Evolutionary conservation across 2,797 vertebrate genomes (phyloP).

Genomic region (Poecile montanus): DNA sequence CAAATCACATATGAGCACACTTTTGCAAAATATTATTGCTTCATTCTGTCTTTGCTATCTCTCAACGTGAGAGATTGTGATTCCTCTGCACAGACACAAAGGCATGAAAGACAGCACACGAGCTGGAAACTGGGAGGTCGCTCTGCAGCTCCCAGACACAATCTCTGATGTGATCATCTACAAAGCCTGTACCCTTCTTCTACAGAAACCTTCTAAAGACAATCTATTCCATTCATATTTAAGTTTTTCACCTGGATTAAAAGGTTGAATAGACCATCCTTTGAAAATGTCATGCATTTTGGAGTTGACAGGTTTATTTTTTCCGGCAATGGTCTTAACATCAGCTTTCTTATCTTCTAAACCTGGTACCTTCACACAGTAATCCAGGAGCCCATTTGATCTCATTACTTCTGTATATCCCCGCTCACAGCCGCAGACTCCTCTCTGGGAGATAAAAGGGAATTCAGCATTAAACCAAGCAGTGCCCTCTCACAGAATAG

Average conservation of each 20-base stretch:
- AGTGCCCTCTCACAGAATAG: background rate
- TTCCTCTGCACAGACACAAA: constrained; percentile 7
- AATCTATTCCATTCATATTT: constrained; percentile 49
- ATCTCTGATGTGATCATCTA: constrained; percentile 50
- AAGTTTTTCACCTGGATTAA: constrained; percentile 89
- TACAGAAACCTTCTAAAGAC: constrained; percentile 17
- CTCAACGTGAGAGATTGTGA: constrained; percentile 13
- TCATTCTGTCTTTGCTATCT: constrained; percentile 16
- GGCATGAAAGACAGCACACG: background rate
- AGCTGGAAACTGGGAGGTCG: constrained; percentile 6
- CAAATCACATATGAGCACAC: background rate
- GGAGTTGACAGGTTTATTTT: constrained; percentile 89
- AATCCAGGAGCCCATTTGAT: constrained; percentile 93
- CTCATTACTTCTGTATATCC: constrained; percentile 97
- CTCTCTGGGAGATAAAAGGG: constrained; percentile 80
- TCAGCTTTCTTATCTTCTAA: constrained; percentile 94
- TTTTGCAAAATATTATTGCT: constrained; percentile 19
- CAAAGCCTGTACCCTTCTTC: constrained; percentile 30
- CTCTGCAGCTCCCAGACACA: constrained; percentile 35
- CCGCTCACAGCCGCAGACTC: constrained; percentile 93
- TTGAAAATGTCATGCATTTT: constrained; percentile 91
- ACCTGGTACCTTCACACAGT: constrained; percentile 94
- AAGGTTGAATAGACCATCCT: constrained; percentile 94
- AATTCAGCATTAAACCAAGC: constrained; percentile 12
- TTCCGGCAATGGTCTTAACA: constrained; percentile 91